Evolutionary conservation across 2,888 invertebrate genomes (phyloP), one percentile per base, ranked within the genome.

Genomic region (Seira sanloemensis): DNA sequence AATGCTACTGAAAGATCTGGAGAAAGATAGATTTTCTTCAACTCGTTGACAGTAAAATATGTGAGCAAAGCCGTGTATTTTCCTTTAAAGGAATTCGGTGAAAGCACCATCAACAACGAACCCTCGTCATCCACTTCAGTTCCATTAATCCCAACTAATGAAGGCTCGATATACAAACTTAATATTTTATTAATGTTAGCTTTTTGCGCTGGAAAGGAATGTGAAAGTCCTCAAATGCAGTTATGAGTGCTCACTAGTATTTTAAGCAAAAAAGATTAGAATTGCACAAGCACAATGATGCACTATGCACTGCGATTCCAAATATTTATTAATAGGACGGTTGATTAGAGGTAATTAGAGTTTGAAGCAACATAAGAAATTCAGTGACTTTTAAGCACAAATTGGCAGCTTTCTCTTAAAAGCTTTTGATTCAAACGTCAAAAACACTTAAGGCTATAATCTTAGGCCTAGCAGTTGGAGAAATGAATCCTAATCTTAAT

Each of bases 1-100:
- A 65, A 50, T 2, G 16, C 66, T 78, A 72, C n/a, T 72, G 78
- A 78, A 78, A 78, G 78, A 78, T 72, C 78, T 78, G 18, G 37
- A 37, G 65, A 50, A 50, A 12, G 12, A 50, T n/a, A 50, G 2
- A 12, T 12, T 37, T 37, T 37, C 12, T 7, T 7, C 37, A 27
- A 69, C 66, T 23, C 74, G 4, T 46, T 66, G 25, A 50, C 46
- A 27, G n/a, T 50, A 67, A 50, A 50, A n/a, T 25, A 25, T 37
- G 67, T 76, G 76, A 76, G 76, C 76, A 76, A 76, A 76, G 50
- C 67, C 16, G 65, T 76, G 76, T 76, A 1, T 25, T 9, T 2
- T 50, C 50, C 16, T 50, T 1, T 50, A n/a, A 46, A 76, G 76
- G 76, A 76, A 76, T 67, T 67, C 19, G 68, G 77, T 68, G 77